A percentile compares a stretch with the other conserved stretches of the same genome.
These are phyloP conservation scores for Cynoglossus semilaevis DNA, from an alignment of 2,113 vertebrate species.

Conservation along the genomic window DNA sequence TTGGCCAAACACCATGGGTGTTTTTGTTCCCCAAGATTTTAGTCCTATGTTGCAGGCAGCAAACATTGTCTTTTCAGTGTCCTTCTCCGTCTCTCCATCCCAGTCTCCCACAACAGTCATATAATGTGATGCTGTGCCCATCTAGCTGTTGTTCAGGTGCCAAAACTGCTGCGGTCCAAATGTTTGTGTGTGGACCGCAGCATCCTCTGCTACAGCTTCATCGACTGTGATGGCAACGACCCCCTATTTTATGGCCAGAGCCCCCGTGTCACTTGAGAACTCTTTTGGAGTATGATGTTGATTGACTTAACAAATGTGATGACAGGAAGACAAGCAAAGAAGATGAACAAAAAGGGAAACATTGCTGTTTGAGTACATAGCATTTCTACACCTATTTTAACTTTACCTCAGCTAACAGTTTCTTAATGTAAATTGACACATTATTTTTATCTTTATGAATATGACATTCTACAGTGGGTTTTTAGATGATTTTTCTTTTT, in stretches of 20 bases:
- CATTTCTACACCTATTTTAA: conserved; percentile 96
- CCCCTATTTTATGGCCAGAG: conserved; percentile 81
- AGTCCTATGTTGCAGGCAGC: conserved; percentile 21
- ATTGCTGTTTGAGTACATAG: conserved; percentile 86
- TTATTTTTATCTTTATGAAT: conserved; percentile 98
- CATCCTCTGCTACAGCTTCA: conserved; percentile 56
- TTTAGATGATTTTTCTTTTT: conserved; percentile 79
- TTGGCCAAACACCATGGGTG: background rate
- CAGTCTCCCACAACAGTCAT: conserved; percentile 8
- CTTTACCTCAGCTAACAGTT: conserved; percentile 96
- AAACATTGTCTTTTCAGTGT: conserved; percentile 11
- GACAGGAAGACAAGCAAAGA: conserved; percentile 55
- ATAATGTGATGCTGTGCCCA: conserved; percentile 25
- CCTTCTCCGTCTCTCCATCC: conserved; percentile 8
- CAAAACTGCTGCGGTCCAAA: conserved; percentile 41
- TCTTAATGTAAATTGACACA: conserved; percentile 89
- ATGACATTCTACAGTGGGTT: conserved; percentile 86
- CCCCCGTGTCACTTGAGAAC: conserved; percentile 63
- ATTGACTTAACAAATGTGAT: conserved; percentile 56
- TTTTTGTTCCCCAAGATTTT: conserved; percentile 9
- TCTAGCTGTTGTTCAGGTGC: conserved; percentile 47
- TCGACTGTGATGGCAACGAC: conserved; percentile 65
- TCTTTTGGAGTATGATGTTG: conserved; percentile 58
- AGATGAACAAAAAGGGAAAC: conserved; percentile 72
- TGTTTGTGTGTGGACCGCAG: conserved; percentile 38